Evolutionary conservation across 2,888 invertebrate genomes (phyloP).

Genomic region (Oligia latruncula): DNA sequence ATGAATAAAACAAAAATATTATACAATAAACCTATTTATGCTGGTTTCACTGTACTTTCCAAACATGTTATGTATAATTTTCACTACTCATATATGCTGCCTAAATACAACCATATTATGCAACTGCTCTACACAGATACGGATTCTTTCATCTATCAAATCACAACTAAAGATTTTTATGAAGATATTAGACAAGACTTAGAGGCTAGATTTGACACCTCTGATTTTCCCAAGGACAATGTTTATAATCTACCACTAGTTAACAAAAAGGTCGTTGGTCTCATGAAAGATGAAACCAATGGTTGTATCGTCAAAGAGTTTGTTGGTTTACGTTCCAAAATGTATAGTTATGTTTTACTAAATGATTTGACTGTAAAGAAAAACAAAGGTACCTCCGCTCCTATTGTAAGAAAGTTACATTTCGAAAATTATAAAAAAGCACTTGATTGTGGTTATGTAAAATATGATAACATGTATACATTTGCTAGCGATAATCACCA

Average conservation of each 20-base stretch:
- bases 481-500: slow-evolving; percentile 15
- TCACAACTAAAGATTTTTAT: slow-evolving; percentile 4
- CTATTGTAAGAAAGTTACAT: slow-evolving; percentile 28
- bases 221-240: no score
- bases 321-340: slow-evolving; percentile 40
- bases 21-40: slow-evolving; percentile 7
- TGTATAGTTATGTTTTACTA: slow-evolving; percentile 41
- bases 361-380: slow-evolving; percentile 31
- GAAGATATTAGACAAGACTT: slow-evolving; percentile 5
- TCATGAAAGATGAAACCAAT: no score
- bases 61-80: no score
- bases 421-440: slow-evolving; percentile 29
- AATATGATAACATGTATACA: slow-evolving; percentile 10
- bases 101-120: no score
- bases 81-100: no score
- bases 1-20: slow-evolving; percentile 11
- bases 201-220: not conserved
- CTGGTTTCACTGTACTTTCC: not conserved
- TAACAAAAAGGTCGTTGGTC: no score
- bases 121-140: no score
- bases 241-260: no score
- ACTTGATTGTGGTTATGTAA: slow-evolving; percentile 14
- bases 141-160: not conserved
- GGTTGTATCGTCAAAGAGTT: no score
- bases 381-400: slow-evolving; percentile 34